Percentiles rank a stretch among this genome's conserved stretches.
These are phyloP conservation scores for Trichopoda pennipes DNA, from an alignment of 2,888 invertebrate species.

Conservation along the genomic window DNA sequence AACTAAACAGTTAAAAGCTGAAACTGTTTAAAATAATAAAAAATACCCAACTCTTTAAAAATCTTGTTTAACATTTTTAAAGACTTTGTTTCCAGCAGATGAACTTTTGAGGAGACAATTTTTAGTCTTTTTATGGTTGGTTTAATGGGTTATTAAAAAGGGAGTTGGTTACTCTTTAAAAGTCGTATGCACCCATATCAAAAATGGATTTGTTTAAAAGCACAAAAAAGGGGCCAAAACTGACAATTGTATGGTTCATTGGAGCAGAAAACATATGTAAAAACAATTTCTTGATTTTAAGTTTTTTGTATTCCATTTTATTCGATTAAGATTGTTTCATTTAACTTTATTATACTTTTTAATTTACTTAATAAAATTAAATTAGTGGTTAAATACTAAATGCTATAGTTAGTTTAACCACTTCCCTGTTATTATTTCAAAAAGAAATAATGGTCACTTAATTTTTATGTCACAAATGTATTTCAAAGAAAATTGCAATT, in stretches of 20 bases:
- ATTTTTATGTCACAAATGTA: constrained; percentile 3
- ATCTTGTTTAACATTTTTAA: constrained; percentile 10
- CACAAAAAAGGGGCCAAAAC: constrained; percentile 38
- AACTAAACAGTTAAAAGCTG: constrained; percentile 27
- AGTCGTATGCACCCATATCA: constrained; percentile 1
- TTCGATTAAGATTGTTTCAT: constrained; percentile 29
- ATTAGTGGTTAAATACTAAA: constrained; percentile 14
- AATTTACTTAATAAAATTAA: constrained; percentile 39
- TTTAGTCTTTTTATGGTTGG: constrained; percentile 49
- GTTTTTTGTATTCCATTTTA: constrained; percentile 28
- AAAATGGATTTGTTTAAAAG: constrained; percentile 26
- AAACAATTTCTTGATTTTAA: constrained; percentile 43
- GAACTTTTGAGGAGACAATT: constrained; percentile 13
- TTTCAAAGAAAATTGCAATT: not conserved
- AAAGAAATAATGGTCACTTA: not conserved
- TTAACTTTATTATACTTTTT: constrained; percentile 19
- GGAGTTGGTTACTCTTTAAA: constrained; percentile 19
- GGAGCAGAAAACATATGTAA: constrained; percentile 59
- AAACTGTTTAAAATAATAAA: constrained; percentile 13
- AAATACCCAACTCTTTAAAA: constrained; percentile 21
- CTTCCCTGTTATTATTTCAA: constrained; percentile 37
- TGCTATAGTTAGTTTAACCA: constrained; percentile 12
- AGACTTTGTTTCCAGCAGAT: not conserved
- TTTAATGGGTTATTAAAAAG: constrained; percentile 37
- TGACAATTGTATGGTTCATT: constrained; percentile 67